phyloP scores from a whole-genome alignment of 2,888 invertebrate species.

The Drosophila neotestacea region DNA sequence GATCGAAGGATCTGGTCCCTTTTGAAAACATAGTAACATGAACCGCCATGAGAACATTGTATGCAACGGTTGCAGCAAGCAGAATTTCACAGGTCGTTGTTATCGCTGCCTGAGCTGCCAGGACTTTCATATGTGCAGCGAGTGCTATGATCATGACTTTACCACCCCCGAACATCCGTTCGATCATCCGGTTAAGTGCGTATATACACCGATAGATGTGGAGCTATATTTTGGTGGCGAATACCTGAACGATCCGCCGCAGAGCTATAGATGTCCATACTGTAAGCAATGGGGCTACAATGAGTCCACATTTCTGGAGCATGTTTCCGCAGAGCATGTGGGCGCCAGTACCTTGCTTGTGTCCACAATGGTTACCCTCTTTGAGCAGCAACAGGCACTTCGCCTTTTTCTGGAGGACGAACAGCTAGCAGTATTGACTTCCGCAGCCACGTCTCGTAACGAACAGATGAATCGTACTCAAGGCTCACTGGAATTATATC shows the following conservation, averaged over 20 bases:
- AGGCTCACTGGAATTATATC: constrained; percentile 53
- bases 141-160: constrained; percentile 62
- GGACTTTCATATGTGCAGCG: constrained; percentile 60
- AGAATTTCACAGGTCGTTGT: constrained; percentile 59
- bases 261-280: constrained; percentile 71
- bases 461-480: constrained; percentile 47
- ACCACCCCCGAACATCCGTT: constrained; percentile 57
- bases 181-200: constrained; percentile 69
- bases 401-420: constrained; percentile 69
- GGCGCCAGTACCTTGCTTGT: constrained; percentile 60
- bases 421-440: constrained; percentile 58
- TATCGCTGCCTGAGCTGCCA: constrained; percentile 65
- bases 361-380: constrained; percentile 64
- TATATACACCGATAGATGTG: constrained; percentile 56
- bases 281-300: constrained; percentile 71
- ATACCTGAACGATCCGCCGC: constrained; percentile 68
- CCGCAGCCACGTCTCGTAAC: constrained; percentile 61
- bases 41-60: constrained; percentile 62
- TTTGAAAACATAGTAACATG: constrained; percentile 37
- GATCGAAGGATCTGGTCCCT: background rate
- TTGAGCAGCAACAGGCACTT: constrained; percentile 68
- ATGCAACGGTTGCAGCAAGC: constrained; percentile 58
- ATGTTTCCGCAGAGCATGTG: constrained; percentile 54
- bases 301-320: constrained; percentile 67
- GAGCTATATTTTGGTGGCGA: constrained; percentile 69